Evolutionary conservation across 2,888 invertebrate species (phyloP), one percentile per base, ranked within the genome.

Genomic region (Autographa pulchrina): DNA sequence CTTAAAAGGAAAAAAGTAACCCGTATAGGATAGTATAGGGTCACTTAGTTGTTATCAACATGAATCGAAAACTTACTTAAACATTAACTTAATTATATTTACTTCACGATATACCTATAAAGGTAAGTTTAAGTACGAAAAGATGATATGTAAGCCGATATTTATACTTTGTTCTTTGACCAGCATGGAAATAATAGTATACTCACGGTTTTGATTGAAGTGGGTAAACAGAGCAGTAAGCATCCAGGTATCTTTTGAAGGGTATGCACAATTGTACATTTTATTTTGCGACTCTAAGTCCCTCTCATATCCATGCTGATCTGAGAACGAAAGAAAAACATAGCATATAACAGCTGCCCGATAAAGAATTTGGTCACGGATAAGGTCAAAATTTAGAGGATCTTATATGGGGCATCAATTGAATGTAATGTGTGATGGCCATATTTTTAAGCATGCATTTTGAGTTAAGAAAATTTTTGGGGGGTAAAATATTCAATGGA

Each of bases 131-230:
- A 16, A 48, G n/a, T n/a, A 48, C n/a, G 7, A 14, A n/a, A 48
- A n/a, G n/a, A 6, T n/a, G 14, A 16, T 14, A 43, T 43, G 13
- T 43, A 14, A 43, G 43, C 43, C 14, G 16, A 43, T 48, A 16
- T 6, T 7, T 7, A 7, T 48, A 20, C 25, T 20, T 56, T 56
- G 25, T 56, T 25, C 54, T 56, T 48, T 20, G 54, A 56, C 13
- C 71, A 63, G 65, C 69, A 82, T 69, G 65, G 61, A 72, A 78
- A 73, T 68, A 70, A 74, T 66, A 64, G 16, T 75, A 72, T 83
- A 83, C 83, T 83, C 83, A 83, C 83, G 82, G 83, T 83, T 83
- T 83, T 83, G 81, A 83, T 83, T 83, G 83, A 81, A 83, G 83
- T 83, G 83, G 70, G 80, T 83, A 83, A 83, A 83, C 83, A 83